Evolutionary conservation across 1,140 invertebrate species (phyloP), one percentile per base, ranked within the genome.

Genomic region (Drosophila pachea): DNA sequence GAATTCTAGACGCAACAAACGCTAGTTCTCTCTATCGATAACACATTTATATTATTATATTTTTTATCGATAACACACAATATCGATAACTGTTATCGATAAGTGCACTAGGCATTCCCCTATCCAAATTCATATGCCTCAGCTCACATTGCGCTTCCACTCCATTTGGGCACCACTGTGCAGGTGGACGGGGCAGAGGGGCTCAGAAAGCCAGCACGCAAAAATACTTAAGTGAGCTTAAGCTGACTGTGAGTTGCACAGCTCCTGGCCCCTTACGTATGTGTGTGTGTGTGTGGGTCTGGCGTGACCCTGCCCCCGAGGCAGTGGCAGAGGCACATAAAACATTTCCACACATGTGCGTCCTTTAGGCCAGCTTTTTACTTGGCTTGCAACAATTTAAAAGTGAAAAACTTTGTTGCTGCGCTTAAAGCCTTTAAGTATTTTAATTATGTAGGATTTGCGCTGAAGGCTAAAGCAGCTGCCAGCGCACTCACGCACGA

Each of bases 401-500:
- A 86, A 81, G 73, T 84, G 76, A 61, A 76, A 79, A 86, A 84
- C 69, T 84, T 84, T 83, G 47, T 50, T 68, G 73, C 67, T 71
- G 69, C 63, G 73, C 74, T 84, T 84, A 84, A 84, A 84, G 81
- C 81, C 81, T 84, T 84, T 84, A 84, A 84, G 81, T 84, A 86
- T 86, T 84, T 84, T 84, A 84, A 84, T 84, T 86, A 84, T 84
- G 81, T 84, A 81, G 81, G 81, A 86, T 84, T 84, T 84, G 52
- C 61, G 71, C 68, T 60, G 56, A 54, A 45, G 61, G 61, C 67
- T 61, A 58, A 68, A 62, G 38, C 68, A 73, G 77, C 61, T 71
- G 22, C 62, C 68, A 43, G 56, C 38, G 11, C 49, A 45, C 60
- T 36, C 32, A 47, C 22, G 31, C 38, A n/a, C 47, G 9, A 9